phyloP scores from a whole-genome alignment of 1,140 invertebrate genomes.

The Ylistrum balloti region DNA sequence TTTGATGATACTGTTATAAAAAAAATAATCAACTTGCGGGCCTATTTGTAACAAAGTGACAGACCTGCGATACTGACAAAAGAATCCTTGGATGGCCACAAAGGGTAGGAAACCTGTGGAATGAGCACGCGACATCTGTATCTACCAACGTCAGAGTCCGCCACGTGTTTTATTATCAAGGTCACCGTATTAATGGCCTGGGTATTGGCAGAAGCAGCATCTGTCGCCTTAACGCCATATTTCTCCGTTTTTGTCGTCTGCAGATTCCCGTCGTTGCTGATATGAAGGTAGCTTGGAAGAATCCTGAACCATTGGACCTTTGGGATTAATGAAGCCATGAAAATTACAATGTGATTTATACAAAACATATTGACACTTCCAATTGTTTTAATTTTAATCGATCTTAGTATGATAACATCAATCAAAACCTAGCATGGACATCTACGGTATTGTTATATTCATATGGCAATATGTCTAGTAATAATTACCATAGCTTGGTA shows the following conservation, averaged over 20 bases:
- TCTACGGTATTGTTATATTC: too few species aligned
- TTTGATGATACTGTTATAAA: too few species aligned
- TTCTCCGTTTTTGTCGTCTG: not conserved
- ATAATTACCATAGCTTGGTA: too few species aligned
- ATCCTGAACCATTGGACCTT: not conserved
- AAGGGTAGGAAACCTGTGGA: not conserved
- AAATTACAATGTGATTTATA: too few species aligned
- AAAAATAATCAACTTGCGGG: too few species aligned
- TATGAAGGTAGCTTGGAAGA: not conserved
- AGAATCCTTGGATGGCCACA: not conserved
- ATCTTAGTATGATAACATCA: too few species aligned
- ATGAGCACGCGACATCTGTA: slow-evolving; percentile 22
- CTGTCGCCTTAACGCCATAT: not conserved
- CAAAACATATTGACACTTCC: too few species aligned
- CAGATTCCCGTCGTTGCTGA: not conserved
- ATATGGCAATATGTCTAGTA: too few species aligned
- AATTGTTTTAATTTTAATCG: too few species aligned
- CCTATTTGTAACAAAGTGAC: not conserved
- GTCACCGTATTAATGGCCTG: not conserved
- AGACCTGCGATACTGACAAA: not conserved
- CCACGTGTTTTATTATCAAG: not conserved
- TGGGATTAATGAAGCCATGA: not conserved
- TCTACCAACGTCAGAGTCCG: not conserved
- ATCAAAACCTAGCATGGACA: too few species aligned
- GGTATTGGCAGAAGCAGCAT: not conserved